phyloP scores from a whole-genome alignment of 2,888 invertebrate species.

The Pammene aurita region DNA sequence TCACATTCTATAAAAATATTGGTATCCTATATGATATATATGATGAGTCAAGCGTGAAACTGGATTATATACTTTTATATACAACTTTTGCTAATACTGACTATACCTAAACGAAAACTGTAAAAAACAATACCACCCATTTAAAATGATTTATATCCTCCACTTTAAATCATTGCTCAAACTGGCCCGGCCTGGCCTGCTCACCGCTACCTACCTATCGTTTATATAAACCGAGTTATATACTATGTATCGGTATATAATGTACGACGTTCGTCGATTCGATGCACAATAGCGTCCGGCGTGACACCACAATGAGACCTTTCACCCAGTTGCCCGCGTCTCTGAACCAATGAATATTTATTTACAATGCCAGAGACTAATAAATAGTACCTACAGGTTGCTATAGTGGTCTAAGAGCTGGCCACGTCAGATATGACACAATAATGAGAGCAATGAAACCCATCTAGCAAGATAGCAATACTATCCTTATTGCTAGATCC shows the following conservation, averaged over 20 bases:
- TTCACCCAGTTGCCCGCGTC: conserved; percentile 53
- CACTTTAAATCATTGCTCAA: not conserved
- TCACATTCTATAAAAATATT: too few species aligned
- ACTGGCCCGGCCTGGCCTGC: not conserved
- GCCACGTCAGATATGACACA: too few species aligned
- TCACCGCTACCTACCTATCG: too few species aligned
- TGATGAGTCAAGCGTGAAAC: too few species aligned
- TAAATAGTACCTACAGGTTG: not conserved
- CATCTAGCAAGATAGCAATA: too few species aligned
- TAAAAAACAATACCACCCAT: conserved; percentile 1
- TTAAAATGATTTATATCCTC: conserved; percentile 11
- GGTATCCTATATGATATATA: too few species aligned
- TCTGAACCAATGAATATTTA: conserved; percentile 29
- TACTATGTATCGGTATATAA: conserved; percentile 1
- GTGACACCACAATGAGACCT: conserved; percentile 65
- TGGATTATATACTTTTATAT: too few species aligned
- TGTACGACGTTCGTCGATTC: conserved; percentile 19
- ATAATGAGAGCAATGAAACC: too few species aligned
- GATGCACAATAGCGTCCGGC: conserved; percentile 38
- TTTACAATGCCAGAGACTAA: conserved; percentile 29
- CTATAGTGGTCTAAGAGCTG: too few species aligned
- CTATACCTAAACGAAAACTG: not conserved
- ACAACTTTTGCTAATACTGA: not conserved
- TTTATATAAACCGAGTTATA: conserved; percentile 3
- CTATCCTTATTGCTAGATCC: too few species aligned